Evolutionary conservation across 2,113 vertebrate genomes (phyloP), one percentile per base, ranked within the genome.

Genomic region (Scortum barcoo): DNA sequence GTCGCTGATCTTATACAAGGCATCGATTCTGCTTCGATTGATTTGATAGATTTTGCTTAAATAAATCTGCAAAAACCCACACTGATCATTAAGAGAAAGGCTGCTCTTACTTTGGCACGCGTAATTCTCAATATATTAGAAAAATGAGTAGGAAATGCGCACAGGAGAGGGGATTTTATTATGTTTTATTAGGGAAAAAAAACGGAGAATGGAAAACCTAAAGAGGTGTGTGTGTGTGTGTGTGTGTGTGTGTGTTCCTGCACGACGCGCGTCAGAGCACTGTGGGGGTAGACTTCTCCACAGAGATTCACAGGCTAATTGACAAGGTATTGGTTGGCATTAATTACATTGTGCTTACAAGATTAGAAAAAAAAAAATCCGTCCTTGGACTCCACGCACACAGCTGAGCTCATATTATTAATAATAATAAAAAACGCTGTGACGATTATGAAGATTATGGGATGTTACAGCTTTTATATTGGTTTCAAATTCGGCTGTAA

Each of bases 271-370:
- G 56, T 84, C 86, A 84, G 40, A 82, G 85, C 83, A 76, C 83
- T 30, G 87, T 88, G 91, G 89, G 91, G 87, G 86, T 90, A 61
- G 89, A 89, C 91, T 89, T 91, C 89, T 92, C 90, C 66, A 84
- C 22, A 89, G 93, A 91, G 86, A 92, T 78, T 67, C 89, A 76
- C 84, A 68, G 86, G 85, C 91, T 94, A 94, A 94, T 94, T 93
- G 93, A 92, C 91, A 93, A 93, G 90, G 89, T 94, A 94, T 94
- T 89, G 89, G 92, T 93, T 91, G 86, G 89, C 86, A 87, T 93
- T 94, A 92, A 94, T 94, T 93, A 92, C 91, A 93, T 91, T 91
- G 81, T 90, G 86, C 83, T 93, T 90, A 92, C 89, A 88, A 88
- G 89, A 93, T 94, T 91, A 89, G 42, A 33, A 57, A 62, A 81